phyloP scores from a whole-genome alignment of 2,888 invertebrate genomes.

The Hetaerina titia region DNA sequence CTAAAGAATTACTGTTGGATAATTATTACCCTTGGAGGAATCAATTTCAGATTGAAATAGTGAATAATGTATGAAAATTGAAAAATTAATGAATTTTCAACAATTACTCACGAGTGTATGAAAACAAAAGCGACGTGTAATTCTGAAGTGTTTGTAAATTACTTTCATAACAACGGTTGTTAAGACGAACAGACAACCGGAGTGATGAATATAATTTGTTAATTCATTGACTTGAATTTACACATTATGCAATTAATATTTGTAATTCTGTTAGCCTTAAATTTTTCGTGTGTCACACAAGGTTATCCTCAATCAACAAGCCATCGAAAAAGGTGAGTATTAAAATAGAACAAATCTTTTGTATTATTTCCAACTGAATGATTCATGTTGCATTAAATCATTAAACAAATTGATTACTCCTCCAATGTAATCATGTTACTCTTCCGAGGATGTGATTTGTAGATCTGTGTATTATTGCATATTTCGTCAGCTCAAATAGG shows the following conservation, averaged over 20 bases:
- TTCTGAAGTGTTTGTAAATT: not conserved
- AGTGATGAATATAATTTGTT: not conserved
- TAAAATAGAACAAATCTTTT: not conserved
- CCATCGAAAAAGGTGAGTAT: not conserved
- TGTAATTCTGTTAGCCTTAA: slow-evolving; percentile 5
- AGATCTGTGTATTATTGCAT: too few species aligned
- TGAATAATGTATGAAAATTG: not conserved
- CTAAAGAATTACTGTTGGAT: too few species aligned
- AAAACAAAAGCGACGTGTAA: not conserved
- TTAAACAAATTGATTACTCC: too few species aligned
- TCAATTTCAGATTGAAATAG: not conserved
- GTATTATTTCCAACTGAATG: not conserved
- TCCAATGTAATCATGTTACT: too few species aligned
- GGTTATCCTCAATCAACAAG: not conserved
- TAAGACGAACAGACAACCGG: not conserved
- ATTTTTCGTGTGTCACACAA: not conserved
- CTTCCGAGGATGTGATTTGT: too few species aligned
- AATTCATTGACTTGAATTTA: not conserved
- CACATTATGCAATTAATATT: slow-evolving; percentile 35
- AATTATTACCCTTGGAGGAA: too few species aligned
- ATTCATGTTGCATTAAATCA: too few species aligned
- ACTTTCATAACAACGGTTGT: not conserved
- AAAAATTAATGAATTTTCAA: not conserved
- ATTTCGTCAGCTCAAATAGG: too few species aligned
- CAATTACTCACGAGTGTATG: not conserved